Conservation (phyloP, 2,888 invertebrate genomes). For the Pantelozetes paolii region DNA sequence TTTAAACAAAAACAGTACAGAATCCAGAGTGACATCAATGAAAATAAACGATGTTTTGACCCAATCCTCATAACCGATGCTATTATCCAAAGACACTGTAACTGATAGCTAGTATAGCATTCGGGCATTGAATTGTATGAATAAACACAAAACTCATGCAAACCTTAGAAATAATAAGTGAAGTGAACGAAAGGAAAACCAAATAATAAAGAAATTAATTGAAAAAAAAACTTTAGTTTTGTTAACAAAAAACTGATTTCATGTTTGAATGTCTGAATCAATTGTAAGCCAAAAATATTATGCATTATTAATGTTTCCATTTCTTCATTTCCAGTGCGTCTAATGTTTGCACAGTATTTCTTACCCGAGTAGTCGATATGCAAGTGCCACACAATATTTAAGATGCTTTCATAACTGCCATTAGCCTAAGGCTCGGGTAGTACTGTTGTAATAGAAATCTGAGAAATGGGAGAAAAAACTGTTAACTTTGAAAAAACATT, state of each 20-base stretch:
- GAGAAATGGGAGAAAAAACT: too few species aligned
- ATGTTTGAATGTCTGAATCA: neutral
- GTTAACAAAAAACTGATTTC: neutral
- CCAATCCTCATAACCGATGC: neutral
- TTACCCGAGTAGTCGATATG: neutral
- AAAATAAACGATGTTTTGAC: slow-evolving; percentile 3
- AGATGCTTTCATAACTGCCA: neutral
- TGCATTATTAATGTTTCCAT: slow-evolving; percentile 18
- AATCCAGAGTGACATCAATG: neutral
- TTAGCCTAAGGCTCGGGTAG: neutral
- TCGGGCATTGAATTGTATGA: neutral
- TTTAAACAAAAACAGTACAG: neutral
- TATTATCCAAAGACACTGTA: neutral
- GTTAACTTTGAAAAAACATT: neutral
- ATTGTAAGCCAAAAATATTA: neutral
- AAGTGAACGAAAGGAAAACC: too few species aligned
- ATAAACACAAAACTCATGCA: neutral
- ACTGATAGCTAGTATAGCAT: too few species aligned
- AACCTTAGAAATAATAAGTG: too few species aligned
- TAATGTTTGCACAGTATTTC: neutral
- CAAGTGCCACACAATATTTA: neutral
- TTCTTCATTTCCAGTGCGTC: neutral
- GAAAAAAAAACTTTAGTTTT: neutral
- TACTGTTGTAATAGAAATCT: neutral
- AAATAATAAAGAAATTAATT: slow-evolving; percentile 6